Base-by-base conservation (phyloP, 2,888 invertebrate species). In the Trisateles emortualis region DNA sequence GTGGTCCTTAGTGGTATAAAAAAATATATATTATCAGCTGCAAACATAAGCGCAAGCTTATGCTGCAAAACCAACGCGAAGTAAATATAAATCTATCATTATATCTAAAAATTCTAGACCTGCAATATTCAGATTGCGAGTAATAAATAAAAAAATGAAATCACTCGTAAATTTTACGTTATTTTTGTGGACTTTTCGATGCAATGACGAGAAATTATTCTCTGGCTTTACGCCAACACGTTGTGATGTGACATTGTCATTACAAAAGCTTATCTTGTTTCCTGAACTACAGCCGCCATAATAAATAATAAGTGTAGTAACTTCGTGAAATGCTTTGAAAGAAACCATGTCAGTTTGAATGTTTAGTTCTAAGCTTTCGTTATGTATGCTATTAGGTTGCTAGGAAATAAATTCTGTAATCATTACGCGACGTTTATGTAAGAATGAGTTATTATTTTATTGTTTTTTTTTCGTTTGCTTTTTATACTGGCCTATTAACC, bases 301-400 rank as follows among this genome's bases (percentile, higher is more conserved):
- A 64, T 68, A 68, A 68, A 68, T 68, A 68, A 71, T 64, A 56
- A 26, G 35, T 57, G 57, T 32, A 52, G 56, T 51, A 55, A 41
- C 10, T 38, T 16, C 33, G 16, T 24, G 40, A 5, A 44, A 29
- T 39, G 50, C 49, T 58, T 45, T 36, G 47, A 38, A 49, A 52
- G 42, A 52, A 55, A 60, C 52, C 41, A 55, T 72, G 69, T 71
- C 64, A 64, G 13, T 41, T 9, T 33, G 5, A 49, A 39, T 54
- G 52, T 68, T 55, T 26, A 46, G 45, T 47, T 35, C 11, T 52
- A 36, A 49, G 50, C 40, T 59, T 57, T 58, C 51, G 59, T 58
- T 69, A 54, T 59, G 53, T 57, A 54, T 60, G 68, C 64, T 56
- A 71, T 60, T 71, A 42, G 68, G 68, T 59, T 55, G 55, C 44